Evolutionary conservation across 2,888 invertebrate species (phyloP), one percentile per base, ranked within the genome.

Genomic region (Sisyra nigra): DNA sequence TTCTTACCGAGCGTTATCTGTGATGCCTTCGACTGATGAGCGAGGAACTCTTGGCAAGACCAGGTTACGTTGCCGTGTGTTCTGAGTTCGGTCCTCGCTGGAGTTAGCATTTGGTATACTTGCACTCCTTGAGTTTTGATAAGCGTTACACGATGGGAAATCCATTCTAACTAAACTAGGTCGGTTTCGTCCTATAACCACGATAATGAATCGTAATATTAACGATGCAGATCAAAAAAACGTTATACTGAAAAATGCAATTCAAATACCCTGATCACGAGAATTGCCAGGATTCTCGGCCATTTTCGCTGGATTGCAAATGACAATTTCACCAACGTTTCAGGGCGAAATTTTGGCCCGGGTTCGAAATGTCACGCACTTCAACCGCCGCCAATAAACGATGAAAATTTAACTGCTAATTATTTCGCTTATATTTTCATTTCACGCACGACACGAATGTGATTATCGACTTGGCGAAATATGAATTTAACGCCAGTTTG

Each of bases 271-370:
- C 66, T 72, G 72, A 62, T 69, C 74, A 60, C 75, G 70, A 57
- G 76, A 72, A 67, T 76, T 72, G 64, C 73, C 75, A 65, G 75
- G 72, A 68, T 74, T 76, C 66, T 77, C 78, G 69, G 78, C 78
- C 79, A 80, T 80, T 70, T 62, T 66, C 59, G 52, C 24, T 24
- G 24, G 24, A 24, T 5, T 24, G 3, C 24, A 24, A 24, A 7
- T 24, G n/a, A 48, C 44, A 41, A 48, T 40, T 24, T 47, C 51
- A 51, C 8, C 30, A 43, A 30, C 43, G 37, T 43, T 38, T 13
- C 30, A n/a, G n/a, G 30, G 32, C 30, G 43, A 43, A 43, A 43
- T 43, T 29, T 43, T 38, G 38, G 38, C 19, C 18, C 24, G 18
- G 31, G 38, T 38, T 15, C 11, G 18, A 38, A 15, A 13, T 14